Evolutionary conservation across 2,797 vertebrate species (phyloP), one percentile per base, ranked within the genome.

Genomic region (Alfaro cultratus): DNA sequence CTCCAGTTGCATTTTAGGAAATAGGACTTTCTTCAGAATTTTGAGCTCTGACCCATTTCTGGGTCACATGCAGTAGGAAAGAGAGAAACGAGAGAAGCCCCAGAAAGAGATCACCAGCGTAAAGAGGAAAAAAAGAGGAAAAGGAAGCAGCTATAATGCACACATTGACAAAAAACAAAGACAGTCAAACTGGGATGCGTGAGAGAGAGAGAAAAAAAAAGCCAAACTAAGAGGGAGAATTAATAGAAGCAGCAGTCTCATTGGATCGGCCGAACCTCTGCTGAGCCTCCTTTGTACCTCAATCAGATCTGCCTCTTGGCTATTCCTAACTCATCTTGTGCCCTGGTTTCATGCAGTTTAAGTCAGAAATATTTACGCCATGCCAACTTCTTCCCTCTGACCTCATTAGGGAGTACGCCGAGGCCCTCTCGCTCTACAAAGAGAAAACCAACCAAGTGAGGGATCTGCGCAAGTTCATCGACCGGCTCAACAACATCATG

Each of bases 401-500:
- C 84, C 74, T 86, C 79, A 74, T 85, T 82, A 95, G 94, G 82
- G 93, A 95, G 79, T 95, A 94, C 18, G 90, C 91, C 0, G 88
- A 95, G 78, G 92, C 93, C 45, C 86, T 93, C 26, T 57, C 87
- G 36, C 93, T 92, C 79, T 95, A 94, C 90, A 92, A 88, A 85
- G 90, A 89, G 84, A 95, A 94, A 85, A 92, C 87, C 86, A 91
- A 86, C 84, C 94, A 94, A 81, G 91, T 95, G 75, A 91, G 89
- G 78, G 92, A 94, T 77, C 88, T 94, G 82, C 92, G 83, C 84
- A 89, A 80, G 84, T 95, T 95, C 88, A 92, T 95, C 18, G 88
- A 94, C 87, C 91, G 84, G 0, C 90, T 95, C 31, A 90, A 94
- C 53, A 90, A 92, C 87, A 95, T 94, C 85, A 93, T 95, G 92